Conservation (phyloP, 2,888 invertebrate genomes). For the Leptinotarsa tumamoca region DNA sequence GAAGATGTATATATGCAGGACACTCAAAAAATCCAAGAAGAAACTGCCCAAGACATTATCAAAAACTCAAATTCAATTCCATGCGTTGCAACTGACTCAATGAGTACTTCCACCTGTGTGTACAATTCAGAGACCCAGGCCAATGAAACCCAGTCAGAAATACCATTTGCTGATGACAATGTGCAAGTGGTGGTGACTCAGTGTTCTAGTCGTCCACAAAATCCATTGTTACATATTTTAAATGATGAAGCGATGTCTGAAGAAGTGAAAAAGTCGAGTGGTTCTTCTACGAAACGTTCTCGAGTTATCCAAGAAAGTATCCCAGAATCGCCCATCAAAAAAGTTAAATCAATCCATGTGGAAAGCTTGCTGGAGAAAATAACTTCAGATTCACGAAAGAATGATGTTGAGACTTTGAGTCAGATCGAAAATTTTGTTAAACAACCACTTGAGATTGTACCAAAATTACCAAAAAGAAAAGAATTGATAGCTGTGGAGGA, state of each 20-base stretch:
- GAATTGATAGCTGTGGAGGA: neutral
- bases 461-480: slow-evolving; percentile 14
- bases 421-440: slow-evolving; percentile 43
- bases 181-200: neutral
- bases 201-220: slow-evolving; percentile 17
- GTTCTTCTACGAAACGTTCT: neutral
- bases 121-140: slow-evolving; percentile 16
- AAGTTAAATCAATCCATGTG: slow-evolving; percentile 11
- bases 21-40: slow-evolving; percentile 15
- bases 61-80: neutral
- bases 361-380: slow-evolving; percentile 11
- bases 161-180: slow-evolving; percentile 14
- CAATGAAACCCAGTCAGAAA: slow-evolving; percentile 20
- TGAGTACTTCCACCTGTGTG: slow-evolving; percentile 2
- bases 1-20: slow-evolving; percentile 17
- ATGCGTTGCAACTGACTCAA: neutral
- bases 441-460: slow-evolving; percentile 21
- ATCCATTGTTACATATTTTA: slow-evolving; percentile 15
- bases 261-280: neutral
- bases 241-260: slow-evolving; percentile 8
- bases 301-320: neutral
- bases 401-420: slow-evolving; percentile 40
- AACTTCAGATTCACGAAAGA: neutral
- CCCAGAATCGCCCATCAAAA: slow-evolving; percentile 2
- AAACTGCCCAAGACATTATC: neutral